phyloP scores from a whole-genome alignment of 2,888 invertebrate genomes.

The Nephrotoma appendiculata region DNA sequence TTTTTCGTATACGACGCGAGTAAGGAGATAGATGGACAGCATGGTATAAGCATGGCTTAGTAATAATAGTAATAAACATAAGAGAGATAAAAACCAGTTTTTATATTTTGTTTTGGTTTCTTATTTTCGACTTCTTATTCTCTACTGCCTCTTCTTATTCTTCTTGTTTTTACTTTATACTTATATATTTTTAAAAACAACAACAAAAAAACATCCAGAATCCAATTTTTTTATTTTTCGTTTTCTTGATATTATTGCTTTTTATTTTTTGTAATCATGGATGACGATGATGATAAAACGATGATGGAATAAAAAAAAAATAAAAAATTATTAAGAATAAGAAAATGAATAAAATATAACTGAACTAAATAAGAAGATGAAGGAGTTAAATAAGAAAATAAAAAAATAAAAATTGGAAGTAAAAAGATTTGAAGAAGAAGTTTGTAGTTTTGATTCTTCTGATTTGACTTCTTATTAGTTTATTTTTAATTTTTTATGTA shows the following conservation, averaged over 20 bases:
- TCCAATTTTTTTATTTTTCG: neutral
- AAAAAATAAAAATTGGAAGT: neutral
- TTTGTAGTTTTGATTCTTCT: neutral
- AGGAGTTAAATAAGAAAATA: neutral
- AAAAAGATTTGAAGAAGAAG: neutral
- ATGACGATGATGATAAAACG: constrained; percentile 1
- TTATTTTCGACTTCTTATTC: neutral
- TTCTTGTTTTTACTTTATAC: neutral
- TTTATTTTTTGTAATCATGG: constrained; percentile 4
- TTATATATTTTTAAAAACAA: neutral
- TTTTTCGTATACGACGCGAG: neutral
- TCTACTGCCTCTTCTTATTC: neutral
- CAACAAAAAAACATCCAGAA: neutral
- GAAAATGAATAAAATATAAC: constrained; percentile 1
- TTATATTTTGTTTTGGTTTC: neutral
- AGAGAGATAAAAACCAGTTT: constrained; percentile 1
- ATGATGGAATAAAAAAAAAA: neutral
- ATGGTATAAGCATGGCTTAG: constrained; percentile 1
- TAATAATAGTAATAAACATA: neutral
- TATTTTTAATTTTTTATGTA: neutral
- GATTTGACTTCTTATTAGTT: neutral
- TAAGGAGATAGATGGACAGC: neutral
- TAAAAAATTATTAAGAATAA: neutral
- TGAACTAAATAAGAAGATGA: neutral
- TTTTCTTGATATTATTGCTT: neutral